Percentiles rank a stretch among this genome's conserved stretches.
Conservation (phyloP, 1,140 invertebrate species). For the Plutomurus gul region DNA sequence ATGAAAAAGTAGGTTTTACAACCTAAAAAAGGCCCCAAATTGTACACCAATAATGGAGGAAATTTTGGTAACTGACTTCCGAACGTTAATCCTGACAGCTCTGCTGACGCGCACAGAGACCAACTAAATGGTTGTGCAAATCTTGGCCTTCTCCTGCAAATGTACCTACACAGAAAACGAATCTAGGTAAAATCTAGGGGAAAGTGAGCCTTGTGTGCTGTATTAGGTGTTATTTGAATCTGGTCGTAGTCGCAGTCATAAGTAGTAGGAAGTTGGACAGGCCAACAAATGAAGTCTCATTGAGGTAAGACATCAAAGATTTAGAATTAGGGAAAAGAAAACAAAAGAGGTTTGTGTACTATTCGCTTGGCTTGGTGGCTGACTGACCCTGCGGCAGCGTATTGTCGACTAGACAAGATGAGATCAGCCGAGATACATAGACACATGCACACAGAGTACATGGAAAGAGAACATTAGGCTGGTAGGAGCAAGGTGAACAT, state of each 20-base stretch:
- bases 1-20: slow-evolving; percentile 14
- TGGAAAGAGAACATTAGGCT: not conserved
- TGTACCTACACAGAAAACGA: not conserved
- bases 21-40: slow-evolving; percentile 12
- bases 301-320: not conserved
- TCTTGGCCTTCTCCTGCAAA: slow-evolving; percentile 1
- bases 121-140: slow-evolving; percentile 3
- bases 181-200: slow-evolving; percentile 14
- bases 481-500: not conserved
- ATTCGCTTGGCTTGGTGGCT: not conserved
- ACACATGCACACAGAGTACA: too few relatives aligned
- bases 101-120: not conserved
- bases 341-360: slow-evolving; percentile 13
- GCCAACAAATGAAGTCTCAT: too few relatives aligned
- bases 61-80: not conserved
- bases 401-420: not conserved
- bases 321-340: slow-evolving; percentile 12
- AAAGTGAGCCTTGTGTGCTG: not conserved
- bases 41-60: not conserved
- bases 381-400: not conserved
- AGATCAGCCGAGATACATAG: not conserved
- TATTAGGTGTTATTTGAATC: not conserved
- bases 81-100: not conserved
- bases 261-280: not conserved
- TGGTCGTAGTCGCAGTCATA: too few relatives aligned